Conservation (phyloP, 2,113 vertebrate species). For the Engraulis encrasicolus region DNA sequence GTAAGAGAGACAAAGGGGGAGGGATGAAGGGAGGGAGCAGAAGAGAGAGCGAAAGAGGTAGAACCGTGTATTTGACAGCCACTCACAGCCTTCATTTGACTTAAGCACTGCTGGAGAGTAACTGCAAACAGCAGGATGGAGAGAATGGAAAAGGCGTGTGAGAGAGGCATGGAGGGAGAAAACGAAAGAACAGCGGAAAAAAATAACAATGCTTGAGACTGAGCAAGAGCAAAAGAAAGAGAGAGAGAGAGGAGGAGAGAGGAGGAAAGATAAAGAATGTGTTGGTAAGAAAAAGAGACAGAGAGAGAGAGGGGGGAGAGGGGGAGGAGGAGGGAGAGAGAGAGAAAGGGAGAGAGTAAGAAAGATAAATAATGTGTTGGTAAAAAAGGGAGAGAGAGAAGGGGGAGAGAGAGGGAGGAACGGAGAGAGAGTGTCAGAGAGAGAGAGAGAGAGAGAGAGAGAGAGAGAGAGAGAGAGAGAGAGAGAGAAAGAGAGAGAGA, state of each 20-base stretch:
- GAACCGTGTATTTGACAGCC: neutral
- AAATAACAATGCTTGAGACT: neutral
- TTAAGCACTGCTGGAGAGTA: constrained; percentile 21
- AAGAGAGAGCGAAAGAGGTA: too few relatives aligned
- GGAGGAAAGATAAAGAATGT: neutral
- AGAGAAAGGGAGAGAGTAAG: too few relatives aligned
- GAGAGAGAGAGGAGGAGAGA: constrained; percentile 24
- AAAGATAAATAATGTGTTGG: too few relatives aligned
- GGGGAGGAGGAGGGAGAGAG: constrained; percentile 19
- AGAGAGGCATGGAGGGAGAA: too few relatives aligned
- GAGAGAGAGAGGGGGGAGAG: neutral
- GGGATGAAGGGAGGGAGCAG: too few relatives aligned
- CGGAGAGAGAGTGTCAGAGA: neutral
- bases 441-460: constrained; percentile 20
- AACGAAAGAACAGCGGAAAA: neutral
- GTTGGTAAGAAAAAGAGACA: too few relatives aligned
- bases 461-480: constrained; percentile 28
- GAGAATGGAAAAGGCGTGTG: neutral
- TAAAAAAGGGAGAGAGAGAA: constrained; percentile 30
- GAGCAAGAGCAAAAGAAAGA: constrained; percentile 13
- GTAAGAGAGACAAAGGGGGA: too few relatives aligned
- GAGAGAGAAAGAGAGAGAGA: constrained; percentile 19
- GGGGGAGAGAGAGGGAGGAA: constrained; percentile 19
- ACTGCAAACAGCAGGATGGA: constrained; percentile 41
- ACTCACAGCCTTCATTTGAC: constrained; percentile 5